Percentiles rank a stretch among this genome's conserved stretches.
Conservation (phyloP, 2,888 invertebrate species). For the Scaptomyza flava region DNA sequence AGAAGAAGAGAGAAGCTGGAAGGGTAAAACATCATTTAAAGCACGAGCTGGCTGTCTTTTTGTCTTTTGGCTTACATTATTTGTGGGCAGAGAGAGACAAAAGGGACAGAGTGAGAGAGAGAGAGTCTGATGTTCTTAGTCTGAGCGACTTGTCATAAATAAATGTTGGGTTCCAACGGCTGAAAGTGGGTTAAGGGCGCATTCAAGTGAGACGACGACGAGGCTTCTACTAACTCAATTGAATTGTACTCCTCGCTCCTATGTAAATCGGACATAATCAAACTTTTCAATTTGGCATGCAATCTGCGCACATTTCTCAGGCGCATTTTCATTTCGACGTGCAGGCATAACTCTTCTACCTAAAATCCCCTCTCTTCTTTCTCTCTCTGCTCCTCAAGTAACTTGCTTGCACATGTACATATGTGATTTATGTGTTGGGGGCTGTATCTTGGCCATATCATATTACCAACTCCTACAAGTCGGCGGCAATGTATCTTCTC, state of each 20-base stretch:
- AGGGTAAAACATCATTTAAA: slow-evolving; percentile 62
- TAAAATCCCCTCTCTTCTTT: not conserved
- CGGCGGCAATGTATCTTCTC: slow-evolving; percentile 68
- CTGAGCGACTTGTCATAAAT: slow-evolving; percentile 64
- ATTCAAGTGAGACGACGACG: slow-evolving; percentile 30
- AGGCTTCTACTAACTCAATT: slow-evolving; percentile 50
- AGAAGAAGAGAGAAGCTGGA: slow-evolving; percentile 19
- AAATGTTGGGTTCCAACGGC: slow-evolving; percentile 34
- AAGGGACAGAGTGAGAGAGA: not conserved
- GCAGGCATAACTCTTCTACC: slow-evolving; percentile 56
- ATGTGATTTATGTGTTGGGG: slow-evolving; percentile 64
- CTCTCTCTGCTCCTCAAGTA: not conserved
- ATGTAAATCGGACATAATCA: slow-evolving; percentile 76
- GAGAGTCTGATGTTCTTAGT: slow-evolving; percentile 7
- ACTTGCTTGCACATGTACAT: slow-evolving; percentile 50
- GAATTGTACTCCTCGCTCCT: slow-evolving; percentile 59
- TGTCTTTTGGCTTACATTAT: slow-evolving; percentile 56
- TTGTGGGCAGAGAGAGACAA: slow-evolving; percentile 61
- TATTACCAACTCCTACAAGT: slow-evolving; percentile 66
- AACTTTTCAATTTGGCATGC: slow-evolving; percentile 69
- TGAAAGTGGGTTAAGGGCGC: slow-evolving; percentile 69
- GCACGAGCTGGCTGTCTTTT: slow-evolving; percentile 64
- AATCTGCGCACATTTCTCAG: slow-evolving; percentile 61
- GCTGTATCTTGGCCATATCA: slow-evolving; percentile 75
- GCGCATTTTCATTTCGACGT: slow-evolving; percentile 62